These are phyloP conservation scores for Cygnus buccinator DNA, from an alignment of 2,113 vertebrate genomes.

Conservation along the genomic window DNA sequence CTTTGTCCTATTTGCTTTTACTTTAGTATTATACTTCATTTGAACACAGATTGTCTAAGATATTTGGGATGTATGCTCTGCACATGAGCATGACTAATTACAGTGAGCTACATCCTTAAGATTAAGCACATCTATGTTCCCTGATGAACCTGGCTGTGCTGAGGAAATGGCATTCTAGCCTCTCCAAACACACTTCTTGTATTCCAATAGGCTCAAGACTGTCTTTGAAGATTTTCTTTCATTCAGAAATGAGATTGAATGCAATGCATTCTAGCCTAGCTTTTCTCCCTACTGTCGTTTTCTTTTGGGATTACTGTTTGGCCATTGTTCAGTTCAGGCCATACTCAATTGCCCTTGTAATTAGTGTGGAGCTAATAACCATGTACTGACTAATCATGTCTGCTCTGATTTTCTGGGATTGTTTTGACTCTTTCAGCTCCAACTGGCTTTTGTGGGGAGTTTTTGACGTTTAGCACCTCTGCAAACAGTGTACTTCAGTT, in stretches of 20 bases:
- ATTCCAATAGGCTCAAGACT: neutral
- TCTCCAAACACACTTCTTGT: neutral
- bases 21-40: accelerated
- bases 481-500: neutral
- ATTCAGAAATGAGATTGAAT: conserved; percentile 13
- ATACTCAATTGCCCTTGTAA: conserved; percentile 48
- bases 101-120: neutral
- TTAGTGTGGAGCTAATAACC: conserved; percentile 52
- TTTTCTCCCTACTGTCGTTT: conserved; percentile 56
- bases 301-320: conserved; percentile 56
- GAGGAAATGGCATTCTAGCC: neutral
- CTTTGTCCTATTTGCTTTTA: neutral
- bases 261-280: conserved; percentile 34
- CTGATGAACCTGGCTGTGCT: neutral
- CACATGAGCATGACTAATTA: neutral
- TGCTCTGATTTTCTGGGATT: conserved; percentile 18
- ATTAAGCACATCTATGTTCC: neutral
- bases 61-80: neutral
- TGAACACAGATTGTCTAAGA: neutral
- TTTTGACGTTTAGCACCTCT: neutral
- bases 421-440: neutral
- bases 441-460: neutral
- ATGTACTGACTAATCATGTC: neutral
- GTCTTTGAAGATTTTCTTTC: conserved; percentile 40
- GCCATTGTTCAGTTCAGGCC: conserved; percentile 16